phyloP scores from a whole-genome alignment of 2,113 vertebrate species.

The Hypocryptadius cinnamomeus region DNA sequence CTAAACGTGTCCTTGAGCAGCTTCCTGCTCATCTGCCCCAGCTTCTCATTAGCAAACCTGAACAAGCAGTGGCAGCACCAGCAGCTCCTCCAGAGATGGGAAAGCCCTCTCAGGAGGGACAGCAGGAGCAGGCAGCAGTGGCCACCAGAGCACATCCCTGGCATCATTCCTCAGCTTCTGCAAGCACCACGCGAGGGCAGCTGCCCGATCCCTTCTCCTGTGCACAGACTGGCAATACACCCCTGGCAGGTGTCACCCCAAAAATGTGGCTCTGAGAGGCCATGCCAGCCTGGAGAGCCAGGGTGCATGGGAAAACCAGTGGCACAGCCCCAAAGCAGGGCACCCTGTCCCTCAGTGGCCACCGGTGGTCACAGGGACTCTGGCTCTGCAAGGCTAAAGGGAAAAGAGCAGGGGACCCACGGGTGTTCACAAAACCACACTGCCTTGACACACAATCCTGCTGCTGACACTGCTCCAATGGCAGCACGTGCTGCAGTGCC shows the following conservation, averaged over 20 bases:
- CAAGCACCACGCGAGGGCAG: neutral
- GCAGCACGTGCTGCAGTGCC: neutral
- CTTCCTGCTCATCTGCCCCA: neutral
- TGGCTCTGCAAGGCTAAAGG: neutral
- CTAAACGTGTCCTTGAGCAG: neutral
- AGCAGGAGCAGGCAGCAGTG: rapidly evolving
- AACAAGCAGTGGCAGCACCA: neutral
- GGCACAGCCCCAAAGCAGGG: neutral
- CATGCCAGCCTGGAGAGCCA: neutral
- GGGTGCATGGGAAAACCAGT: rapidly evolving
- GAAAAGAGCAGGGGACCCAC: rapidly evolving
- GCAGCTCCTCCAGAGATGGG: neutral
- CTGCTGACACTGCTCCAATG: rapidly evolving
- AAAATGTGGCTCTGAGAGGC: neutral
- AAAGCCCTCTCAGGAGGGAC: neutral
- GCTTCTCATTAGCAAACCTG: neutral
- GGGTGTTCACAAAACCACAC: rapidly evolving
- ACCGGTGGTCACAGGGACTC: neutral
- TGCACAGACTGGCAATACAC: rapidly evolving
- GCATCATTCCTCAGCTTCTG: neutral
- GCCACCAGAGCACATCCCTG: neutral
- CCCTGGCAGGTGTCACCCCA: neutral
- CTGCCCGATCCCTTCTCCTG: neutral
- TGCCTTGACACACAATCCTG: rapidly evolving
- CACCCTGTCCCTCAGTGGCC: neutral